These are phyloP conservation scores for Nebria brevicollis DNA, from an alignment of 2,888 invertebrate genomes.

Conservation along the genomic window DNA sequence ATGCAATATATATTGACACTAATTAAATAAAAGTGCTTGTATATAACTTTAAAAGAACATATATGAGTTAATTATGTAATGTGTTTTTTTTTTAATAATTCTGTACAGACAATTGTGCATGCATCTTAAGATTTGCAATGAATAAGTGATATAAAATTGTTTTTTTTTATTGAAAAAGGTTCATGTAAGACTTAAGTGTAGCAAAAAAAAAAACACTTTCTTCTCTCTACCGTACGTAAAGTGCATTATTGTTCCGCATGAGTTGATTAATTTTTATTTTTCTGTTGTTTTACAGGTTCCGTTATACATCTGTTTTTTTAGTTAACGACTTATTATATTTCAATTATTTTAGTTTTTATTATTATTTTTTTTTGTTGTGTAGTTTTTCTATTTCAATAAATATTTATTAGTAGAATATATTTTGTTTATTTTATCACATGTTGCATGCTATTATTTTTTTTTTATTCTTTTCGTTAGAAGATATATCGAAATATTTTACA, in stretches of 20 bases:
- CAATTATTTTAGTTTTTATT: constrained; percentile 16
- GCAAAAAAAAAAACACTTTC: neutral
- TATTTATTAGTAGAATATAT: constrained; percentile 33
- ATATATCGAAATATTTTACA: neutral
- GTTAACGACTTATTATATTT: constrained; percentile 32
- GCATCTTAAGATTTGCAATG: neutral
- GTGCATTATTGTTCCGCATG: constrained; percentile 27
- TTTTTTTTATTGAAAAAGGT: neutral
- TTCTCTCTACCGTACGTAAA: neutral
- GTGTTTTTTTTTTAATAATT: neutral
- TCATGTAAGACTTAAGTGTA: neutral
- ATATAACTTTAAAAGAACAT: too few species aligned
- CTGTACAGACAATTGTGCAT: neutral
- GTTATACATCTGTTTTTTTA: constrained; percentile 34
- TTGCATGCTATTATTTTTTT: neutral
- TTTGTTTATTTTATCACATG: constrained; percentile 34
- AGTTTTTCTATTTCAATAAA: constrained; percentile 28
- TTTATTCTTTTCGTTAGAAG: neutral
- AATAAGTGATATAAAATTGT: neutral
- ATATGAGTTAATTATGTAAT: neutral
- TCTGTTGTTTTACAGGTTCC: constrained; percentile 44
- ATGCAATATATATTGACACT: too few species aligned
- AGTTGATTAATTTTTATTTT: constrained; percentile 34
- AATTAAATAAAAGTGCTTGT: too few species aligned
- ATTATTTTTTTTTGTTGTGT: constrained; percentile 4